These are phyloP conservation scores for Triplophysa tibetana DNA, from an alignment of 2,113 vertebrate species.

Conservation along the genomic window DNA sequence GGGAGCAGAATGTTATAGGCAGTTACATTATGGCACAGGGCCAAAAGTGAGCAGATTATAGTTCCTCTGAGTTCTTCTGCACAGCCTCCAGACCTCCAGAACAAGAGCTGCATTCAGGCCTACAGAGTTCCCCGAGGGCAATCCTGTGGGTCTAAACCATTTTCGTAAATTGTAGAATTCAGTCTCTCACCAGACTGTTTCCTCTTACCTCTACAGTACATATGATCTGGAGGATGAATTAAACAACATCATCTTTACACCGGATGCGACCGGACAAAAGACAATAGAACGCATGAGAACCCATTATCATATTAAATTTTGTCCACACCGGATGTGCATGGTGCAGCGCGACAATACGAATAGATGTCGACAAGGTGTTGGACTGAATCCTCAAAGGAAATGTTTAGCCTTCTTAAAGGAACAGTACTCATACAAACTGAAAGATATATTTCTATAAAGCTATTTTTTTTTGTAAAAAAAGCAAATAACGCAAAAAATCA, in stretches of 20 bases:
- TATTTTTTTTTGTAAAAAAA: background rate
- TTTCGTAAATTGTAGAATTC: constrained; percentile 4
- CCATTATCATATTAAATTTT: too few relatives aligned
- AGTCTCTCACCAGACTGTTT: constrained; percentile 1
- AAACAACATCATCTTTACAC: background rate
- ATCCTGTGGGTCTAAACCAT: background rate
- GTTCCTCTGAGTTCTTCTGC: constrained; percentile 21
- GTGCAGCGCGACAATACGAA: too few relatives aligned
- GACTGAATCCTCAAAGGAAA: background rate
- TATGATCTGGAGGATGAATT: constrained; percentile 1
- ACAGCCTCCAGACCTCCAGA: constrained; percentile 30
- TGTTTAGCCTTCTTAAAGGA: background rate
- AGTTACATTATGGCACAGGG: constrained; percentile 27
- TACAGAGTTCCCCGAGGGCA: background rate
- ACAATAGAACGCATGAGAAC: too few relatives aligned
- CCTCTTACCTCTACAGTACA: constrained; percentile 3
- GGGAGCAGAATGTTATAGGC: constrained; percentile 7
- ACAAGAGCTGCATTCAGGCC: constrained; percentile 48
- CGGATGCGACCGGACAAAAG: too few relatives aligned
- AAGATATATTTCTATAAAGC: background rate
- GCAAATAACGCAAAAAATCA: too few relatives aligned
- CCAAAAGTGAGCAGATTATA: constrained; percentile 12
- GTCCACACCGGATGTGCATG: too few relatives aligned
- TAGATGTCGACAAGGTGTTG: too few relatives aligned
- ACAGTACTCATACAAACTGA: background rate